These are phyloP conservation scores for Merodon equestris DNA, from an alignment of 2,888 invertebrate species.

Conservation along the genomic window DNA sequence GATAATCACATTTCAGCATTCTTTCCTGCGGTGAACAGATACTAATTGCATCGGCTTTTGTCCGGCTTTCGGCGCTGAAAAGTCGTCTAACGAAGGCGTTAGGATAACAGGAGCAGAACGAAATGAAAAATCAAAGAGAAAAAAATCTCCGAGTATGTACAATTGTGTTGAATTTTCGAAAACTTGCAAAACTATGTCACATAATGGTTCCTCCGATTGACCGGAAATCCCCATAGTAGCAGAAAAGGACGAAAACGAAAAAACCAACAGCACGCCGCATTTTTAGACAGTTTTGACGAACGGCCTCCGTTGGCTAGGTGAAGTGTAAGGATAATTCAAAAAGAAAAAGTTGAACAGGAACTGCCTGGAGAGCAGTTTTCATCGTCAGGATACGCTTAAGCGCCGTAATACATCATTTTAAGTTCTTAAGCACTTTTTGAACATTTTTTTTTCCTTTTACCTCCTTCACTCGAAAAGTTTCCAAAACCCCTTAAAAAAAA, in stretches of 20 bases:
- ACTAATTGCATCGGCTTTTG: conserved; percentile 62
- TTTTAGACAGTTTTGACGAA: too few relatives aligned
- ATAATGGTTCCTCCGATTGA: conserved; percentile 33
- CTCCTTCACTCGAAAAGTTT: conserved; percentile 17
- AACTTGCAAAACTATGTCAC: conserved; percentile 1
- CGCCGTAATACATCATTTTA: conserved; percentile 14
- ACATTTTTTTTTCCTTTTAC: not conserved
- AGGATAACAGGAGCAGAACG: not conserved
- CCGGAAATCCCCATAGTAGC: conserved; percentile 5
- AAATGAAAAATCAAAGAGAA: conserved; percentile 14
- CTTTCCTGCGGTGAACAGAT: conserved; percentile 58
- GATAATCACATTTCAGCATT: conserved; percentile 49
- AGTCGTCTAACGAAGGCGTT: not conserved
- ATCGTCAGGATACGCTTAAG: not conserved
- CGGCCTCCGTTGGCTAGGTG: too few relatives aligned
- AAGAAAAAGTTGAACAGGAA: too few relatives aligned
- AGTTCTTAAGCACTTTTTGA: conserved; percentile 20
- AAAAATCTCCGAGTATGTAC: conserved; percentile 22
- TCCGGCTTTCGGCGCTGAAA: conserved; percentile 16
- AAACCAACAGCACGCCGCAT: too few relatives aligned
- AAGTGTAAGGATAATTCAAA: too few relatives aligned
- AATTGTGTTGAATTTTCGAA: conserved; percentile 9
- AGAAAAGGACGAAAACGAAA: too few relatives aligned
- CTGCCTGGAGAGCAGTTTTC: too few relatives aligned
- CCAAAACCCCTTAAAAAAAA: too few relatives aligned